Base-by-base conservation (phyloP, 2,113 vertebrate genomes). In the Poicephalus gulielmi region DNA sequence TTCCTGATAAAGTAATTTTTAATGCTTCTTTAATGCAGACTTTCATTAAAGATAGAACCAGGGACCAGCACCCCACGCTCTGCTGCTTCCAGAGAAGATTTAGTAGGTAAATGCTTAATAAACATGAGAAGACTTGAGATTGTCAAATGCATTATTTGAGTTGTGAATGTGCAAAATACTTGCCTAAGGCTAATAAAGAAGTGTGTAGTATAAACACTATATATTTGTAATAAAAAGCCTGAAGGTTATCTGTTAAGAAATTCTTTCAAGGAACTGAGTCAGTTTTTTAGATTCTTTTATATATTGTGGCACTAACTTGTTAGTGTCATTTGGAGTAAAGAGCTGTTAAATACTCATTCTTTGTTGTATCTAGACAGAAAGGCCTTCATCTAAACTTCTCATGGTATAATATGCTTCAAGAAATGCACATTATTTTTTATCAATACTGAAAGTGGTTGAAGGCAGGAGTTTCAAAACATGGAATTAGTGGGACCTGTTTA, bases 1-100 rank as follows among this genome's bases (percentile, higher is more conserved):
- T 94, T 92, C 60, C 68, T 82, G 39, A 41, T 92, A 8, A 95
- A 94, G 47, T 96, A 90, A 94, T 68, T 85, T 95, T 57, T 93
- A 20, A 95, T 93, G 73, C 77, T 97, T 96, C 89, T 77, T 96
- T 85, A 95, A 96, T 95, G 62, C 95, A 99, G 99, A 95, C 98
- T 99, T 96, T 99, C 99, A 3, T 98, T 99, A 98, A 99, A 99
- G 98, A 99, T 99, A 96, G 99, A 99, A 96, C 99, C 99, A 84
- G 99, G 99, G 85, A 99, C 98, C 96, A 99, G 98, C 98, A 99
- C 99, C 24, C 99, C 99, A 6, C 99, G 99, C 70, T 98, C 98
- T 81, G 98, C 99, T 87, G 98, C 98, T 94, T 99, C 99, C 87
- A 99, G 98, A 98, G 99, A 99, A 97, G 99, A 99, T 95, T 98